phyloP scores from a whole-genome alignment of 2,113 vertebrate genomes.

The Xiphias gladius region DNA sequence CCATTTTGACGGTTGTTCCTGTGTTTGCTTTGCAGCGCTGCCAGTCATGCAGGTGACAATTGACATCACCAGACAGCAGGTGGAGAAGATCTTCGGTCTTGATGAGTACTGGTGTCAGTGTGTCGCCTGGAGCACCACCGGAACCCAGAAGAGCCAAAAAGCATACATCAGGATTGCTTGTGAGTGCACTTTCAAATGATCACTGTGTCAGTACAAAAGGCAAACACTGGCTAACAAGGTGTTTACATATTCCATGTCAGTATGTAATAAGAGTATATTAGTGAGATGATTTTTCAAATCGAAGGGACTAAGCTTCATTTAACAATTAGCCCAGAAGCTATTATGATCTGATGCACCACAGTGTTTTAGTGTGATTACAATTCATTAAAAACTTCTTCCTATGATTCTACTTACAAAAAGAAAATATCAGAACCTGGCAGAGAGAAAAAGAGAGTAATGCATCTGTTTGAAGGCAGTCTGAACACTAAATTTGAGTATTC shows the following conservation, averaged over 20 bases:
- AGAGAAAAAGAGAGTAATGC: conserved; percentile 28
- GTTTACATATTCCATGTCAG: conserved; percentile 21
- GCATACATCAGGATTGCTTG: conserved; percentile 96
- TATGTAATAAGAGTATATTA: conserved; percentile 42
- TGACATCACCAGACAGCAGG: conserved; percentile 97
- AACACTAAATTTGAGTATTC: conserved; percentile 76
- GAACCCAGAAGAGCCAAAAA: conserved; percentile 99
- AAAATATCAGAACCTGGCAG: conserved; percentile 33
- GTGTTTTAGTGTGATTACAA: conserved; percentile 70
- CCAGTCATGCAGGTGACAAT: conserved; percentile 96
- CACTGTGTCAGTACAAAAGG: conserved; percentile 34
- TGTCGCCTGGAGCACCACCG: conserved; percentile 97
- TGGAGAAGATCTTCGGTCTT: conserved; percentile 97
- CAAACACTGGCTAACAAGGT: conserved; percentile 44
- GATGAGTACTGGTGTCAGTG: conserved; percentile 99
- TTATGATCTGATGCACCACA: conserved; percentile 53
- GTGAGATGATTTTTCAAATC: not conserved
- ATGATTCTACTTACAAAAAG: conserved; percentile 34
- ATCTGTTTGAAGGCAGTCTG: conserved; percentile 46
- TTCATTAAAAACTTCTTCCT: conserved; percentile 58
- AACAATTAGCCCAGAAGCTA: conserved; percentile 69
- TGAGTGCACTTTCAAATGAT: conserved; percentile 83
- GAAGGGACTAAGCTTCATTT: conserved; percentile 58
- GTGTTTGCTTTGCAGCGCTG: conserved; percentile 85
- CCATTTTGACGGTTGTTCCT: conserved; percentile 34